Evolutionary conservation across 2,888 invertebrate genomes (phyloP).

Genomic region (Pycnomerus fuliginosus): DNA sequence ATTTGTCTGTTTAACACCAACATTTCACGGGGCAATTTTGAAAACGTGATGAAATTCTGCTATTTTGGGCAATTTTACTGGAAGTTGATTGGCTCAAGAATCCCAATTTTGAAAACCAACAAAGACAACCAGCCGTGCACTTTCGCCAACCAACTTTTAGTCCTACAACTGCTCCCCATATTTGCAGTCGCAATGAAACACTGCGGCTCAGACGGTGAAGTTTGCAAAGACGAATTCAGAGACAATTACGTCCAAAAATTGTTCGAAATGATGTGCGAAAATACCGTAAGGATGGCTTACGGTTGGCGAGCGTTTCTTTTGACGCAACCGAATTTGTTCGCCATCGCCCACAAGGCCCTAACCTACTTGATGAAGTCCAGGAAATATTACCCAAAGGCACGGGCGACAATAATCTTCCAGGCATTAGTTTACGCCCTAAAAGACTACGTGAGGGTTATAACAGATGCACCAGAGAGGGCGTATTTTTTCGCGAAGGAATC

Average conservation of each 20-base stretch:
- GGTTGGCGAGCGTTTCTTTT: constrained; percentile 48
- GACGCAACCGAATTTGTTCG: constrained; percentile 50
- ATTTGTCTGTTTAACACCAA: constrained; percentile 44
- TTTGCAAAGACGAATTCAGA: constrained; percentile 57
- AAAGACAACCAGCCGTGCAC: constrained; percentile 17
- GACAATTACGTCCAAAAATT: constrained; percentile 63
- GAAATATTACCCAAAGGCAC: constrained; percentile 60
- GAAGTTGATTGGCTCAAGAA: constrained; percentile 40
- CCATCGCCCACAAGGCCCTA: constrained; percentile 57
- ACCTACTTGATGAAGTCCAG: constrained; percentile 61
- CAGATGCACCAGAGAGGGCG: constrained; percentile 30
- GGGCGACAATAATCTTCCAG: constrained; percentile 65
- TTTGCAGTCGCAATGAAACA: constrained; percentile 37
- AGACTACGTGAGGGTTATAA: constrained; percentile 52
- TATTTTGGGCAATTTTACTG: constrained; percentile 49
- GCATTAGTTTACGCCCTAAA: constrained; percentile 62
- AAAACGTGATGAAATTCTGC: constrained; percentile 48
- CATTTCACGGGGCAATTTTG: constrained; percentile 45
- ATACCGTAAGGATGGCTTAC: constrained; percentile 56
- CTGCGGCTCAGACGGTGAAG: constrained; percentile 18
- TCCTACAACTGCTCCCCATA: constrained; percentile 65
- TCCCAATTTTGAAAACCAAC: constrained; percentile 25
- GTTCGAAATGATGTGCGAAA: constrained; percentile 64
- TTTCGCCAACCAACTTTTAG: constrained; percentile 62
- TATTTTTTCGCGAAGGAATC: constrained; percentile 39